Base-by-base conservation (phyloP, 1,140 invertebrate genomes). In the Sitophilus oryzae region DNA sequence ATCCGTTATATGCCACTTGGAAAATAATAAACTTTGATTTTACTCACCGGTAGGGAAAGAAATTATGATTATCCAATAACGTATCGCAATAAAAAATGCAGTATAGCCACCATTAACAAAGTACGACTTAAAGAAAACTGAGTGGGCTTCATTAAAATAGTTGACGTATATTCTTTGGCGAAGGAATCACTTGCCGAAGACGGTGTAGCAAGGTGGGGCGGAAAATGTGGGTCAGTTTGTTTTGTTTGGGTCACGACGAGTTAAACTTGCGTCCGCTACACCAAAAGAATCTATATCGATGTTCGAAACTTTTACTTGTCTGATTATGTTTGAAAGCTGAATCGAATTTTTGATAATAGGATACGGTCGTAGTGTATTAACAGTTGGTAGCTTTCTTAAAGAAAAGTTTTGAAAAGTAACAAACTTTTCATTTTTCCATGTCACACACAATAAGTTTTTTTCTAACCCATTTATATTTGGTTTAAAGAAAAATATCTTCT, bases 71-170 rank as follows among this genome's bases (percentile, higher is more conserved):
- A 30, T 30, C 25, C 25, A 30, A 30, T 30, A 6, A n/a, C n/a
- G n/a, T n/a, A n/a, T n/a, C n/a, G n/a, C n/a, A 40, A 40, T 20
- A 40, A 30, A 6, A 30, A 11, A 30, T 30, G 11, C 5, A 6
- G 5, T 30, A 6, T 6, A 30, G 5, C 5, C 25, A 30, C 25
- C 25, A 30, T 30, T 40, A 19, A 30, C 49, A 42, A 23, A 41
- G 51, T 52, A 14, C 51, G 41, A 14, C 25, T 34, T n/a, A 52
- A 44, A 16, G 23, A 52, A 44, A 52, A 44, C 51, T 35, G 41
- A 14, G 11, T n/a, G 23, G 35, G 14, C 42, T 41, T 52, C 40
- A 45, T 52, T 52, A 18, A 45, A 52, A 45, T 38, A 52, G 22
- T 52, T 52, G 40, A 35, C 35, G 38, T 14, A 18, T n/a, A 36